Evolutionary conservation across 2,113 vertebrate species (phyloP), one percentile per base, ranked within the genome.

Genomic region (Promerops cafer): DNA sequence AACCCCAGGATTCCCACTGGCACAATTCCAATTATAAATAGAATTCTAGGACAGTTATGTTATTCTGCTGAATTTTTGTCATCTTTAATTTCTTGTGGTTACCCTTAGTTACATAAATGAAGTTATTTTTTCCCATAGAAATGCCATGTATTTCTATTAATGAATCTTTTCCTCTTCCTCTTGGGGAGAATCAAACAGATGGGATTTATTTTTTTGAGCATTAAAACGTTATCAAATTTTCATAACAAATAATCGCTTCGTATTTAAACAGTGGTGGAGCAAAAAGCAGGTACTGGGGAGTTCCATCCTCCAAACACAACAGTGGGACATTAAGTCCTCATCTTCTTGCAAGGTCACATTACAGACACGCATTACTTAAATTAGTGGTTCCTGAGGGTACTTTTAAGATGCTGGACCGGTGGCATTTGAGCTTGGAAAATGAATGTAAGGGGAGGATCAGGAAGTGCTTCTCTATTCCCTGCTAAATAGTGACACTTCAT

Each of bases 121-220:
- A 45, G 49, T 9, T 77, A 21, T 37, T 11, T 65, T 56, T 49
- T 42, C 27, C 63, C 40, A 39, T 7, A 63, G 59, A 94, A 90
- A 86, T 75, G 64, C 20, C 85, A 90, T 61, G 31, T 35, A 54
- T 86, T 95, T 78, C 79, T 94, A 93, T 93, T 95, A 88, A 96
- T 93, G 59, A 44, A 70, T 68, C 54, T 75, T 81, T 64, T n/a
- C 13, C 17, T 28, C 9, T 79, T 92, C 69, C 64, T 78, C 68
- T 42, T 40, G 83, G 83, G 85, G 90, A 54, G 66, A 92, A 88
- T 35, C 83, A 87, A 90, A 56, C 94, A 94, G 85, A 93, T 90
- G 82, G 85, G 52, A 87, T 95, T 94, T 88, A 37, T 75, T 96
- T 86, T 86, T 95, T 83, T 60, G 61, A 83, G 57, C 83, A 53